Evolutionary conservation across 53 echinoderm and acorn worm genomes (phyloP).

Genomic region (Crossaster papposus): DNA sequence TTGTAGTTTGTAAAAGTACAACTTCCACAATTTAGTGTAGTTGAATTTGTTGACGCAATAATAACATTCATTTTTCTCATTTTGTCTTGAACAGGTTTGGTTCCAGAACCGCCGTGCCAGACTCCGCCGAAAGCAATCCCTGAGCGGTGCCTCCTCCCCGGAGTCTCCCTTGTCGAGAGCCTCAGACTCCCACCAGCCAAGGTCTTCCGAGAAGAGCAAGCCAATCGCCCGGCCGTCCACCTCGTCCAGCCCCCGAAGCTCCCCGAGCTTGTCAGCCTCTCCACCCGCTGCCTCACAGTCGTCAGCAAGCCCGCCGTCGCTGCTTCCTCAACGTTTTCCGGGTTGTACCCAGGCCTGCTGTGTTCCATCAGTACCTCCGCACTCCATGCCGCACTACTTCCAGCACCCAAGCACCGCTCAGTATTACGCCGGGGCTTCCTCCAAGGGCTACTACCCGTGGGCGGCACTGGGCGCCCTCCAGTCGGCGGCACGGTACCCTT

Average conservation of each 20-base stretch:
- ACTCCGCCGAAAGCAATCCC: conserved; percentile 20
- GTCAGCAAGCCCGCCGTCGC: background rate
- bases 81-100: conserved; percentile 79
- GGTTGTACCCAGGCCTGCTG: conserved; percentile 31
- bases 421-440: background rate
- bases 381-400: background rate
- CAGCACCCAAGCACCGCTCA: conserved; percentile 24
- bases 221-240: background rate
- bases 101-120: conserved; percentile 96
- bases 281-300: background rate
- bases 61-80: background rate
- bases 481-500: conserved; percentile 12
- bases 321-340: background rate
- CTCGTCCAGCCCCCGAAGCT: conserved; percentile 11
- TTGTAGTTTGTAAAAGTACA: background rate
- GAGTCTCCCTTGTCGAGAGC: background rate
- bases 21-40: background rate
- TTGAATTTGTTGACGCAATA: background rate
- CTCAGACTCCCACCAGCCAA: background rate
- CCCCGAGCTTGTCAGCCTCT: background rate
- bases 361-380: background rate
- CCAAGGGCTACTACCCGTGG: conserved; percentile 36
- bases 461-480: conserved; percentile 9
- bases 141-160: conserved; percentile 11
- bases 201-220: background rate